Evolutionary conservation across 2,888 invertebrate genomes (phyloP), one percentile per base, ranked within the genome.

Genomic region (Acrobasis consociella): DNA sequence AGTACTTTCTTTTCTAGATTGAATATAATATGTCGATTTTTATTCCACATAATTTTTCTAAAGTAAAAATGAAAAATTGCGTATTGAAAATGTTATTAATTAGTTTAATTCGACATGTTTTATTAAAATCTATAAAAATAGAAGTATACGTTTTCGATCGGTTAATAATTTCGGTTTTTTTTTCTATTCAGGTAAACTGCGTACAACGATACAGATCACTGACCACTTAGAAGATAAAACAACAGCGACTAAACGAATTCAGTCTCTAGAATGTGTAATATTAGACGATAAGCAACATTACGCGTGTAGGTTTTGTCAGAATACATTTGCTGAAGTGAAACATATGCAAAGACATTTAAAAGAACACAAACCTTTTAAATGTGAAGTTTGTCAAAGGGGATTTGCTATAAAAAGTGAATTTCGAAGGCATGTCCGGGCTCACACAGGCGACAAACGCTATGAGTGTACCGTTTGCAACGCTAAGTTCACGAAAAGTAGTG

Each of bases 321-420:
- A 53, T 37, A 15, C 17, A 55, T 56, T 39, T 16, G 42, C 15
- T 38, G 9, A 42, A 5, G 17, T 39, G 16, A 42, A 38, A 16
- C 39, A 16, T 1, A 56, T 56, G 39, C 39, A 42, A 42, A 42
- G 16, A 16, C 56, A 56, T 16, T 56, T 56, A 17, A 56, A 42
- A 42, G 56, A 42, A 7, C 56, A 56, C 17, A 56, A 56, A 56
- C 56, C 56, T 11, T 56, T 42, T 42, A 11, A 42, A 38, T 55
- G 53, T 17, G 42, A 16, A 16, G 15, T 56, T 10, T 56, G 56
- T 56, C 42, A 42, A 11, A 42, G 11, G 37, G 16, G 15, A 17
- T 56, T 37, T 39, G 13, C 7, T 13, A 16, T 3, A 11, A 17
- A 3, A 5, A 9, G 16, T 16, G 42, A 56, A 16, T 42, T 56